A percentile compares a stretch with the other conserved stretches of the same genome.
These are phyloP conservation scores for Ornithoptera alexandrae DNA, from an alignment of 2,888 invertebrate species.

Conservation along the genomic window DNA sequence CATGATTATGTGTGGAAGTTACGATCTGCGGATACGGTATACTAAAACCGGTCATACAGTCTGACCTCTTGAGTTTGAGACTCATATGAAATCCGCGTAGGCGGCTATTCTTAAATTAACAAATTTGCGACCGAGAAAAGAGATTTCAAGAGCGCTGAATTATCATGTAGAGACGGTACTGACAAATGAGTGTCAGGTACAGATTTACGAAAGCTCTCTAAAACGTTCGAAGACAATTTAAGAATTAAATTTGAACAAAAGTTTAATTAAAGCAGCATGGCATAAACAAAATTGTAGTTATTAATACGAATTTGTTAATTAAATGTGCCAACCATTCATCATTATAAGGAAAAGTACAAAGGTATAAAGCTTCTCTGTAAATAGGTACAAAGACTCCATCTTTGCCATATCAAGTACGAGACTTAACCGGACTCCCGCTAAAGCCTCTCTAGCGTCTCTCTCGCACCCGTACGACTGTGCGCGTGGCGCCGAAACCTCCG, in stretches of 20 bases:
- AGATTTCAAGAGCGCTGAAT: slow-evolving; percentile 26
- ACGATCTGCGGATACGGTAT: slow-evolving; percentile 30
- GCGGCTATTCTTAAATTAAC: slow-evolving; percentile 19
- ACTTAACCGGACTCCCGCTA: slow-evolving; percentile 74
- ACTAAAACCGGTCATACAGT: slow-evolving; percentile 26
- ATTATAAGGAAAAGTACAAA: slow-evolving; percentile 20
- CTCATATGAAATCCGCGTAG: slow-evolving; percentile 20
- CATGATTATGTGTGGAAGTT: slow-evolving; percentile 33
- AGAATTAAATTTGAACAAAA: not conserved
- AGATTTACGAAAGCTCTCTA: not conserved
- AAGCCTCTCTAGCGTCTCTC: slow-evolving; percentile 60
- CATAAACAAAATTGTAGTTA: not conserved
- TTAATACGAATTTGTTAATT: not conserved
- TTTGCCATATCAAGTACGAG: slow-evolving; percentile 58
- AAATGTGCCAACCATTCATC: slow-evolving; percentile 10
- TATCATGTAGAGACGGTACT: slow-evolving; percentile 7
- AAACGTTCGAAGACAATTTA: not conserved
- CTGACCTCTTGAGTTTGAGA: slow-evolving; percentile 18
- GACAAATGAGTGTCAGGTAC: not conserved
- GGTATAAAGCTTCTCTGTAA: slow-evolving; percentile 51
- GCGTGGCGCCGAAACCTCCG: slow-evolving; percentile 66
- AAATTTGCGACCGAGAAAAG: slow-evolving; percentile 13
- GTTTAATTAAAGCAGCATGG: not conserved
- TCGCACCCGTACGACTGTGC: slow-evolving; percentile 45
- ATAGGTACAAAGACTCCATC: slow-evolving; percentile 55